These are phyloP conservation scores for Megaustenia siamemsis DNA, from an alignment of 2,888 invertebrate species.

Conservation along the genomic window DNA sequence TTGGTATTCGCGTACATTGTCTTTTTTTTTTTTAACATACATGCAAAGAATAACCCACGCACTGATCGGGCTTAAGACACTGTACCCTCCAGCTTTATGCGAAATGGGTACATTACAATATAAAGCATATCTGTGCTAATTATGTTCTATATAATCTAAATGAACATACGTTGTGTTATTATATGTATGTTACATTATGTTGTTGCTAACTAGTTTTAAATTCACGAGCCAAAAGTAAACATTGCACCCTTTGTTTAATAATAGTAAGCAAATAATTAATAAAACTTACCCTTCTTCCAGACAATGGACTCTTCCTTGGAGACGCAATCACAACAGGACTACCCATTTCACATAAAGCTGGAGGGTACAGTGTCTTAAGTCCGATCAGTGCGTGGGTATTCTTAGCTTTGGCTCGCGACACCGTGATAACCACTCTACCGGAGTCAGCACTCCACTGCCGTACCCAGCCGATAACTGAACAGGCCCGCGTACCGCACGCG, in stretches of 20 bases:
- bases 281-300: conserved; percentile 50
- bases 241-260: no score
- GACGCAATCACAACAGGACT: conserved; percentile 46
- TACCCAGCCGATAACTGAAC: conserved; percentile 41
- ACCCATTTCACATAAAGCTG: conserved; percentile 32
- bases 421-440: not conserved
- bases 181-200: conserved; percentile 50
- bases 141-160: conserved; percentile 27
- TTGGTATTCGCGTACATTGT: no score
- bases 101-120: no score
- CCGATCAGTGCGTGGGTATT: not conserved
- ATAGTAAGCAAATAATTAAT: no score
- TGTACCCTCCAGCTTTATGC: not conserved
- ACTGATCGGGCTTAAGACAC: not conserved
- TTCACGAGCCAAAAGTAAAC: no score
- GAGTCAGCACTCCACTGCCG: not conserved
- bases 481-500: not conserved
- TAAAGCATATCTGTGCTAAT: conserved; percentile 45
- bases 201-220: no score
- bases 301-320: conserved; percentile 49
- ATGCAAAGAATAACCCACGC: no score
- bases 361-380: not conserved
- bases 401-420: conserved; percentile 10
- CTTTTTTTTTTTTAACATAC: no score
- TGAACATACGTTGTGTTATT: conserved; percentile 40